Evolutionary conservation across 1,140 invertebrate genomes (phyloP).

Genomic region (Bombus terrestris): DNA sequence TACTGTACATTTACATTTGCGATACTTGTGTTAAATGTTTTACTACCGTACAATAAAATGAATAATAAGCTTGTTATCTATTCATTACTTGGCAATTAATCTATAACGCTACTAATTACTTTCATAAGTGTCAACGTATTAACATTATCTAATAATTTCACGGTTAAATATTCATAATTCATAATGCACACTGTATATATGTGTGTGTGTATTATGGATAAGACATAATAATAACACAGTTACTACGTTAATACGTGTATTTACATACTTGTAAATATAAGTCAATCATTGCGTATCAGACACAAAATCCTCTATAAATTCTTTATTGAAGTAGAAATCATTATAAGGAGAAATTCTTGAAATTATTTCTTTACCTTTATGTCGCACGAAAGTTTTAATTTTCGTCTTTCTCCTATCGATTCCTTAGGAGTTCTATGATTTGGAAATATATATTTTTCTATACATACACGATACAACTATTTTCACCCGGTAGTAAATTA

Average conservation of each 20-base stretch:
- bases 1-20: not conserved
- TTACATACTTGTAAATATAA: too few species aligned
- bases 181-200: not conserved
- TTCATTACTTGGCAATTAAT: not conserved
- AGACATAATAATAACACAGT: not conserved
- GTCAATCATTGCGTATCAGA: too few species aligned
- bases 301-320: too few species aligned
- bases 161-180: not conserved
- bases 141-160: not conserved
- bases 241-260: not conserved
- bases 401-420: not conserved
- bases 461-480: too few species aligned
- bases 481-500: too few species aligned
- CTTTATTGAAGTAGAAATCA: not conserved
- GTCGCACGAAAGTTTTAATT: not conserved
- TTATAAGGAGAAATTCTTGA: not conserved
- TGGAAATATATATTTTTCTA: too few species aligned
- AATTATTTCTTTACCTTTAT: not conserved
- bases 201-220: not conserved
- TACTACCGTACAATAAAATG: not conserved
- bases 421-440: too few species aligned
- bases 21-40: not conserved
- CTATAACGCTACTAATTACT: not conserved
- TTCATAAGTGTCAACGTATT: not conserved
- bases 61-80: not conserved